Base-by-base conservation (phyloP, 2,888 invertebrate genomes). In the Drepana falcataria region DNA sequence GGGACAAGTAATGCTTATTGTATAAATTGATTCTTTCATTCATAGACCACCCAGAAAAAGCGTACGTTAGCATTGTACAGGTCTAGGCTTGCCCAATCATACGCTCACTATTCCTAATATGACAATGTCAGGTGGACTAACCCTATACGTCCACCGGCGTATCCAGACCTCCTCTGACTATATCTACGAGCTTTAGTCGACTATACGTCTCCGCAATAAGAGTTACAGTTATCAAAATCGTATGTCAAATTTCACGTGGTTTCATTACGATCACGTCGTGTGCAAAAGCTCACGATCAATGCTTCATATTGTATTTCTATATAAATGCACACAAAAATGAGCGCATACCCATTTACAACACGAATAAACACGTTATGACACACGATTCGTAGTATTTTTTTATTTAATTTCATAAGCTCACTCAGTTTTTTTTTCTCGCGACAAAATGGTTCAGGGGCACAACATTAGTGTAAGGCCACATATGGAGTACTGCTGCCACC, bases 241-340 rank as follows among this genome's bases (percentile, higher is more conserved):
- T 35, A 1, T 35, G 7, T 44, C 6, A 62, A 37, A 66, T 48
- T 48, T 37, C 56, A 57, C 35, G n/a, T 59, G 61, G 69, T 65
- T 64, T 65, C 55, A 65, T 65, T 59, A 63, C 56, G 59, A 64
- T 60, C 62, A 65, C 65, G 76, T 73, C 78, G 79, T 75, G 81
- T 74, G 80, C 79, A 77, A 84, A 82, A 82, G 77, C 81, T 83
- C 81, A 81, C 79, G 81, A 81, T 77, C 79, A 73, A 75, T 78
- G 77, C 73, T 73, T 73, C 75, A 75, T 77, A 77, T 79, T 82
- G 79, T 84, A 76, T 80, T 80, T 80, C 78, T 83, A 79, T 84
- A 77, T 81, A 82, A 80, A 80, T 73, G 79, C 72, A 77, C 66
- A 79, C 81, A 81, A 85, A 85, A 83, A 84, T 82, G 81, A 80